Evolutionary conservation across 2,888 invertebrate species (phyloP).

Genomic region (Nomada hirtipes): DNA sequence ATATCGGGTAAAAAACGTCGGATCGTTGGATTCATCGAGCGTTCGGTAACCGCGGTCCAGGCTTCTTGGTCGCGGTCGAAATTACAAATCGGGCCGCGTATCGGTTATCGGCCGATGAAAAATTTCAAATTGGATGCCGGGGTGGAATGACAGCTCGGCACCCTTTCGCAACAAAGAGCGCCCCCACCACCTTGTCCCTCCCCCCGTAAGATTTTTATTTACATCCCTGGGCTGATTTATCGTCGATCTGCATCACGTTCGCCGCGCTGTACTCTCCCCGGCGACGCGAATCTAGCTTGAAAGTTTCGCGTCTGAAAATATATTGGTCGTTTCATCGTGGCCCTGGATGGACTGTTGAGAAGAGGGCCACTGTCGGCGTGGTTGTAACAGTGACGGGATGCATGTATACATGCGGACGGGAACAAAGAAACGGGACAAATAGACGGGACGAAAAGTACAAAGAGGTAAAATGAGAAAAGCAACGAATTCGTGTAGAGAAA

Average conservation of each 20-base stretch:
- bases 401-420: background rate
- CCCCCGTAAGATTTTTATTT: constrained; percentile 63
- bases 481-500: background rate
- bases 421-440: constrained; percentile 23
- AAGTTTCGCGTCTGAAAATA: constrained; percentile 54
- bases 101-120: constrained; percentile 55
- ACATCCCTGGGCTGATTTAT: constrained; percentile 64
- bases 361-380: background rate
- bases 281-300: constrained; percentile 35
- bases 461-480: constrained; percentile 23
- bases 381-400: background rate
- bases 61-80: constrained; percentile 23
- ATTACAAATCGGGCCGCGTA: constrained; percentile 39
- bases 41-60: background rate
- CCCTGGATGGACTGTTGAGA: constrained; percentile 9
- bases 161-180: constrained; percentile 17
- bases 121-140: constrained; percentile 52
- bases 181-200: background rate
- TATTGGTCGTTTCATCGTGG: constrained; percentile 52
- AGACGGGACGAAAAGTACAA: constrained; percentile 16
- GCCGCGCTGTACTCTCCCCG: constrained; percentile 21
- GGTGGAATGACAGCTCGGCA: constrained; percentile 11
- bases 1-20: constrained; percentile 36
- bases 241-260: constrained; percentile 59
- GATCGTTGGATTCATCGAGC: constrained; percentile 26